Conservation (phyloP, 2,888 invertebrate genomes). For the Drosophila silvestris region DNA sequence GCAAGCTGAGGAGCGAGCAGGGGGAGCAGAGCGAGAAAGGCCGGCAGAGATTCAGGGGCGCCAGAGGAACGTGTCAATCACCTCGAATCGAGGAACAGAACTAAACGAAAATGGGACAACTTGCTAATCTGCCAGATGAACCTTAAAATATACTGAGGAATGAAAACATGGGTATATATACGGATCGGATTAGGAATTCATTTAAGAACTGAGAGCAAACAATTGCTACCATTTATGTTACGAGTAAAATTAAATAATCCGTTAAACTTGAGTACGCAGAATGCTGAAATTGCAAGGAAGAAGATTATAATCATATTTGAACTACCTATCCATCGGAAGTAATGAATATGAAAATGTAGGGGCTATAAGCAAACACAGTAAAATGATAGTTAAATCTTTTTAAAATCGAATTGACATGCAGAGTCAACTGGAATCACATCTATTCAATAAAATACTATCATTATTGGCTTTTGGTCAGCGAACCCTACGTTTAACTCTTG, state of each 20-base stretch:
- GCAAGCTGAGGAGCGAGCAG: neutral
- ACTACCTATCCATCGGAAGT: neutral
- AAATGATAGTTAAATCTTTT: neutral
- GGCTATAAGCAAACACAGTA: neutral
- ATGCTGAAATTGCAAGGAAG: neutral
- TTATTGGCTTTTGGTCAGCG: too few relatives aligned
- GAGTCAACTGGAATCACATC: too few relatives aligned
- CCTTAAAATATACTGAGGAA: slow-evolving; percentile 7
- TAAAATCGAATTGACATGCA: too few relatives aligned
- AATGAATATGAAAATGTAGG: neutral
- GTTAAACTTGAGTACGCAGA: neutral
- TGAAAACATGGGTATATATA: neutral
- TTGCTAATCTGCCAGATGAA: slow-evolving; percentile 27
- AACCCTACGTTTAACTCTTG: too few relatives aligned
- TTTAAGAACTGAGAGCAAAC: neutral
- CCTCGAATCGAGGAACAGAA: slow-evolving; percentile 60
- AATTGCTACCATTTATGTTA: neutral
- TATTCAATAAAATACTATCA: too few relatives aligned
- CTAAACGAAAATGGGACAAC: slow-evolving; percentile 34
- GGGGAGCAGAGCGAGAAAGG: slow-evolving; percentile 3
- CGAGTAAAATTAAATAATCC: neutral
- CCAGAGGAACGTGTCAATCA: slow-evolving; percentile 76
- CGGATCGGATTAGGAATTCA: slow-evolving; percentile 15
- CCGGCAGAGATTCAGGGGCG: slow-evolving; percentile 68
- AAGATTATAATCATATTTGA: neutral